Base-by-base conservation (phyloP, 2,113 vertebrate species). In the Hucho hucho region DNA sequence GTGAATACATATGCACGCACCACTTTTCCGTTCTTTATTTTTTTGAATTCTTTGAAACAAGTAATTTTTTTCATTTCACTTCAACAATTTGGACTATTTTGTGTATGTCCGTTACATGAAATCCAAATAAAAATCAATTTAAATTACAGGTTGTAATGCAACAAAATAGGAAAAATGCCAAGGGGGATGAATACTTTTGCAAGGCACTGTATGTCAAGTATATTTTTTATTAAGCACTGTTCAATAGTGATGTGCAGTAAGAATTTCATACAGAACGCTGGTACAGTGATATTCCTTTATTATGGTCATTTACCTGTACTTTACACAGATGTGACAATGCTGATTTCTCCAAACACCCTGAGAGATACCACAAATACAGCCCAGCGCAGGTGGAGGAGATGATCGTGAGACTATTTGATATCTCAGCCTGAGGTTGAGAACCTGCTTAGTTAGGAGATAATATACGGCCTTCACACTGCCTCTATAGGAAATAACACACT, bases 361-460 rank as follows among this genome's bases (percentile, higher is more conserved):
- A 32, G 29, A 32, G 29, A 6, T 32, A 32, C 29, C 29, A 32
- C 80, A 95, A 94, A 75, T 95, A 95, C 86, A 90, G 89, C 3
- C 92, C 94, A 0, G 93, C 95, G 13, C 93, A 95, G 77, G 93
- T 95, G 37, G 93, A 93, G 6, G 93, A 94, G 64, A 95, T 96
- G 94, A 95, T 95, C 0, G 92, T 94, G 32, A 93, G 89, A 76
- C 91, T 95, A 18, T 95, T 94, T 25, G 93, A 94, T 79, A 95
- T 94, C 2, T 94, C 93, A 0, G 94, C 94, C 5, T 95, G 81
- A 91, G 43, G 56, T 25, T 22, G 32, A 12, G 28, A 16, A 56
- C 6, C 43, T 65, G 14, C 64, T 65, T 65, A 65, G 53, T 2
- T 56, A 20, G 53, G 53, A 5, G 53, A 56, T 56, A 56, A 14